Percentiles rank a stretch among this genome's conserved stretches.
phyloP scores from a whole-genome alignment of 2,888 invertebrate genomes.

The Pachymerium ferrugineum region DNA sequence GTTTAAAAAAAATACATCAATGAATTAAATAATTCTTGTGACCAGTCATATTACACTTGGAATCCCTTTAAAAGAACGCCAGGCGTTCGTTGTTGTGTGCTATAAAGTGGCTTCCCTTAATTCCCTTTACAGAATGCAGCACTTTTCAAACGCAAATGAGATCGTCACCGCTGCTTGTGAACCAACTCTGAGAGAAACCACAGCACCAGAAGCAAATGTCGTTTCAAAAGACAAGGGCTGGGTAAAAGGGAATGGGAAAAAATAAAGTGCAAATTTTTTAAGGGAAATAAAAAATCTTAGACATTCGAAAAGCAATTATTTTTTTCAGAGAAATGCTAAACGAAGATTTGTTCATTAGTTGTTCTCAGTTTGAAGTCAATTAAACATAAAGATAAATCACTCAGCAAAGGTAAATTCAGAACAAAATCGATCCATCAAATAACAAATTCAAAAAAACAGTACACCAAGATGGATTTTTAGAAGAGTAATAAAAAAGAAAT shows the following conservation, averaged over 20 bases:
- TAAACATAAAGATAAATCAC: too few species aligned
- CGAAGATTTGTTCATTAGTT: too few species aligned
- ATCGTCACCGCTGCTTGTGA: not conserved
- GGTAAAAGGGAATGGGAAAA: not conserved
- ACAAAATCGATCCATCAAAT: too few species aligned
- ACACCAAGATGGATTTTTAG: too few species aligned
- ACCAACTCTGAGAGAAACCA: not conserved
- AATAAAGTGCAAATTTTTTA: not conserved
- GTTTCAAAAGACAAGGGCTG: not conserved
- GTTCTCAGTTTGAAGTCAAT: too few species aligned
- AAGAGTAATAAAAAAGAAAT: too few species aligned
- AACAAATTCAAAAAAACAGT: too few species aligned
- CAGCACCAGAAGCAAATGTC: not conserved
- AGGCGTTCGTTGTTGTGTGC: not conserved
- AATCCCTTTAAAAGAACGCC: not conserved
- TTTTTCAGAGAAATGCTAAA: too few species aligned
- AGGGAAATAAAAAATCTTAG: not conserved
- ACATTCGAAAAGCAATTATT: too few species aligned
- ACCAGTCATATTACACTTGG: too few species aligned
- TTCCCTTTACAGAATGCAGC: slow-evolving; percentile 13
- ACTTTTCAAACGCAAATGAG: slow-evolving; percentile 4
- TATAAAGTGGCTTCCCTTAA: slow-evolving; percentile 3
- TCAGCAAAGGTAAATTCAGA: too few species aligned
- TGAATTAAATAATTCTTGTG: not conserved
- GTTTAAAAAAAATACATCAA: not conserved